Evolutionary conservation across 2,113 vertebrate species (phyloP).

Genomic region (Lipophrys pholis): DNA sequence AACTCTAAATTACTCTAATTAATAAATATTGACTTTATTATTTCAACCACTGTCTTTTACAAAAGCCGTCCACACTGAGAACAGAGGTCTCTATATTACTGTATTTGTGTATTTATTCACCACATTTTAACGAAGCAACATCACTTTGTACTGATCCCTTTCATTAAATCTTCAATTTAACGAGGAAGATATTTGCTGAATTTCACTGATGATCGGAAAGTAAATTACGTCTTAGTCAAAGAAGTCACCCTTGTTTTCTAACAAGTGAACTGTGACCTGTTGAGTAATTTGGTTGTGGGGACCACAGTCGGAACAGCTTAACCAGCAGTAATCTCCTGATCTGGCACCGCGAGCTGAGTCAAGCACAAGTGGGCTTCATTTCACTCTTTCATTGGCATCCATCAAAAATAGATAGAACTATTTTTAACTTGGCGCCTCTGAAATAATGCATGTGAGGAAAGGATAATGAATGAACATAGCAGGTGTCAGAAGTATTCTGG

Average conservation of each 20-base stretch:
- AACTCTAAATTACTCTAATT: neutral
- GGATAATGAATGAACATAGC: constrained; percentile 66
- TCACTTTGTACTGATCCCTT: neutral
- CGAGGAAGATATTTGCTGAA: neutral
- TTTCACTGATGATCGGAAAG: neutral
- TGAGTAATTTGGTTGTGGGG: constrained; percentile 60
- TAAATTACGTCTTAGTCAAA: neutral
- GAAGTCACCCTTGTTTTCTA: constrained; percentile 54
- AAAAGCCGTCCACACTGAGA: constrained; percentile 4
- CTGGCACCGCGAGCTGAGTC: constrained; percentile 60
- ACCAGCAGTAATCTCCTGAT: constrained; percentile 71
- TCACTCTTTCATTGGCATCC: constrained; percentile 50
- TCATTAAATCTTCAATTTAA: neutral
- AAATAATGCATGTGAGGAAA: constrained; percentile 63
- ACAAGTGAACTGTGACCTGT: constrained; percentile 70
- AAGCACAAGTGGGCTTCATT: constrained; percentile 54
- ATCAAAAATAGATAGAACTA: constrained; percentile 58
- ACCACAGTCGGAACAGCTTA: constrained; percentile 59
- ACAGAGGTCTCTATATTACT: neutral
- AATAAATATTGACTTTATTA: constrained; percentile 5
- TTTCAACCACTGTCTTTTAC: neutral
- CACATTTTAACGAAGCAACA: neutral
- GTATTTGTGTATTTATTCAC: neutral
- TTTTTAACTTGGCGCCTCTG: constrained; percentile 58
- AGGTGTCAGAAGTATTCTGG: constrained; percentile 67